Evolutionary conservation across 2,888 invertebrate genomes (phyloP).

Genomic region (Buathra laborator): DNA sequence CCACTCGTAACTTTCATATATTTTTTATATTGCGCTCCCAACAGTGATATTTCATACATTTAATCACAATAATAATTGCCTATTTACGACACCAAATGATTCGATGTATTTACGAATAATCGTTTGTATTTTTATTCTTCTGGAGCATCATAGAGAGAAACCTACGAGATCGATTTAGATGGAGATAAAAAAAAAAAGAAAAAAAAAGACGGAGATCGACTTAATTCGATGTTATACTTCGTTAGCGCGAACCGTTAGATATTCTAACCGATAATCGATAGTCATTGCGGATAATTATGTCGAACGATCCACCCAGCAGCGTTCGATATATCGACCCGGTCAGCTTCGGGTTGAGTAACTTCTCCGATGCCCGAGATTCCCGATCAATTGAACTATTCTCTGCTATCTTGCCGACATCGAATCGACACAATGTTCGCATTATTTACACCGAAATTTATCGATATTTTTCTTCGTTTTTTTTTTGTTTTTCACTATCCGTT

Average conservation of each 20-base stretch:
- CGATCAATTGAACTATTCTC: constrained; percentile 47
- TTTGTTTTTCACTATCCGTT: background rate
- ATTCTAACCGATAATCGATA: constrained; percentile 70
- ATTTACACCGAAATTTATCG: constrained; percentile 38
- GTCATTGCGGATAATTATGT: constrained; percentile 80
- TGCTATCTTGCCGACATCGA: constrained; percentile 18
- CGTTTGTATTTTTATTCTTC: constrained; percentile 57
- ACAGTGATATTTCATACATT: constrained; percentile 43
- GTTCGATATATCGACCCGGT: constrained; percentile 57
- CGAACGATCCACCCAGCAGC: constrained; percentile 55
- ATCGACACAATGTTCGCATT: constrained; percentile 50
- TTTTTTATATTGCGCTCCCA: constrained; percentile 7
- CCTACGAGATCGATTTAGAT: constrained; percentile 4
- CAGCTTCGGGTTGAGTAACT: constrained; percentile 49
- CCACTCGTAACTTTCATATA: constrained; percentile 52
- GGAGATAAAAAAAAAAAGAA: background rate
- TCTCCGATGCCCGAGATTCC: constrained; percentile 45
- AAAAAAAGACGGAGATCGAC: constrained; percentile 42
- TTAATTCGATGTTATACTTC: constrained; percentile 70
- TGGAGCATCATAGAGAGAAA: background rate
- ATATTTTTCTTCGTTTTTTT: background rate
- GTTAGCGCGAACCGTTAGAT: constrained; percentile 67
- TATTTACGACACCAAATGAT: constrained; percentile 61
- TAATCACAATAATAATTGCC: constrained; percentile 65
- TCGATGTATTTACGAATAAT: constrained; percentile 64